A percentile compares a stretch with the other conserved stretches of the same genome.
Evolutionary conservation across 2,113 vertebrate species (phyloP).

Genomic region (Pterocles orientalis): DNA sequence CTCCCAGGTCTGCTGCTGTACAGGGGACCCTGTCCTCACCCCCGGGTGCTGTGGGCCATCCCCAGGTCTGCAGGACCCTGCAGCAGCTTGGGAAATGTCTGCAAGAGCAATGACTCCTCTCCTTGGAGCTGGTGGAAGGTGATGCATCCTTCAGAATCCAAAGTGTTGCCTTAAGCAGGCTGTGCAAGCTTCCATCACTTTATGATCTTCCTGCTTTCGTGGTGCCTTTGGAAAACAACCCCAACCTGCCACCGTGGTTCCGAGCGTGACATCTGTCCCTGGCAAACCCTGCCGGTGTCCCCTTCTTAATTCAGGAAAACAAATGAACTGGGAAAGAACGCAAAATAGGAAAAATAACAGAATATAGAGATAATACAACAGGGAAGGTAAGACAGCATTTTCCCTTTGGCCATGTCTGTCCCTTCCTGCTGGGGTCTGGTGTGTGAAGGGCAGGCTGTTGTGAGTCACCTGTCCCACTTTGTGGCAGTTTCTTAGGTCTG

Average conservation of each 20-base stretch:
- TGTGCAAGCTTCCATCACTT: accelerated
- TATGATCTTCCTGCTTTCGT: accelerated
- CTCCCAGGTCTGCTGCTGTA: neutral
- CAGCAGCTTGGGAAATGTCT: accelerated
- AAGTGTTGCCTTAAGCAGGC: neutral
- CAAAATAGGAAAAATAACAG: neutral
- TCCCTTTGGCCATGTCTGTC: neutral
- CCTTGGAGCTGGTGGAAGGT: accelerated
- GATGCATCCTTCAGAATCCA: accelerated
- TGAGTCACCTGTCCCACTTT: too few relatives aligned
- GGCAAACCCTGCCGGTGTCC: too few relatives aligned
- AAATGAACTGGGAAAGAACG: neutral
- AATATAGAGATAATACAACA: neutral
- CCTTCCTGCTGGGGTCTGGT: neutral
- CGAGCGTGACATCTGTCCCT: too few relatives aligned
- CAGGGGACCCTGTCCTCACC: too few relatives aligned
- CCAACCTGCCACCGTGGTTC: accelerated
- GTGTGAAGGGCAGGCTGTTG: neutral
- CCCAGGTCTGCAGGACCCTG: accelerated
- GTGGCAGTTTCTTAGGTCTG: neutral
- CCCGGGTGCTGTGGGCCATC: neutral
- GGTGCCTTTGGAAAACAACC: accelerated
- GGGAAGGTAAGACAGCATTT: neutral
- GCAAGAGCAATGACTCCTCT: accelerated
- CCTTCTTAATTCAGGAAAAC: neutral